These are phyloP conservation scores for Rhagium mordax DNA, from an alignment of 2,888 invertebrate genomes.

Conservation along the genomic window DNA sequence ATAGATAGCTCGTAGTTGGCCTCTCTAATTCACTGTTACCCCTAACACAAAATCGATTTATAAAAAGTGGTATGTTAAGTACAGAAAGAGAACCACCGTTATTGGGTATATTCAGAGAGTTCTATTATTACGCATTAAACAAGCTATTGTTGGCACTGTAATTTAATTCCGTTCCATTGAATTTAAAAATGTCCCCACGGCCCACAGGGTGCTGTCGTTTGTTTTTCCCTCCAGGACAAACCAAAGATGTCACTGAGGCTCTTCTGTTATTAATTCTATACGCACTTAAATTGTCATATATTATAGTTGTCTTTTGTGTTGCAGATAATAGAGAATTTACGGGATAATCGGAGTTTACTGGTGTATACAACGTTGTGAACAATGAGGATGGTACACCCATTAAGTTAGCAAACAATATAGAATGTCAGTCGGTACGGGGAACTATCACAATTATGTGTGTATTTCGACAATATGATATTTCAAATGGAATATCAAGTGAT, in stretches of 20 bases:
- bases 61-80: slow-evolving; percentile 30
- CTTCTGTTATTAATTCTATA: slow-evolving; percentile 47
- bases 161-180: slow-evolving; percentile 42
- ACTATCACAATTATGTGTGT: neutral
- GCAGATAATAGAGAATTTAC: slow-evolving; percentile 52
- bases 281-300: slow-evolving; percentile 54
- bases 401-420: slow-evolving; percentile 29
- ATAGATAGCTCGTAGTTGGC: slow-evolving; percentile 26
- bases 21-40: slow-evolving; percentile 21
- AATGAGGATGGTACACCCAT: slow-evolving; percentile 35
- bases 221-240: slow-evolving; percentile 48
- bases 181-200: slow-evolving; percentile 39
- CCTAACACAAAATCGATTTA: slow-evolving; percentile 29
- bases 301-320: slow-evolving; percentile 49
- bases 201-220: slow-evolving; percentile 38
- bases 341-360: slow-evolving; percentile 38
- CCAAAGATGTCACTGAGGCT: slow-evolving; percentile 50
- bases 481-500: neutral
- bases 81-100: slow-evolving; percentile 32
- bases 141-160: slow-evolving; percentile 44
- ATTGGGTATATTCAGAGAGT: slow-evolving; percentile 33
- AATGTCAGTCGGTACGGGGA: slow-evolving; percentile 6
- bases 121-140: slow-evolving; percentile 41
- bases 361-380: slow-evolving; percentile 37
- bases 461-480: neutral